Evolutionary conservation across 92 coral and sea anemone genomes (phyloP).

Genomic region (Plumapathes pennacea): DNA sequence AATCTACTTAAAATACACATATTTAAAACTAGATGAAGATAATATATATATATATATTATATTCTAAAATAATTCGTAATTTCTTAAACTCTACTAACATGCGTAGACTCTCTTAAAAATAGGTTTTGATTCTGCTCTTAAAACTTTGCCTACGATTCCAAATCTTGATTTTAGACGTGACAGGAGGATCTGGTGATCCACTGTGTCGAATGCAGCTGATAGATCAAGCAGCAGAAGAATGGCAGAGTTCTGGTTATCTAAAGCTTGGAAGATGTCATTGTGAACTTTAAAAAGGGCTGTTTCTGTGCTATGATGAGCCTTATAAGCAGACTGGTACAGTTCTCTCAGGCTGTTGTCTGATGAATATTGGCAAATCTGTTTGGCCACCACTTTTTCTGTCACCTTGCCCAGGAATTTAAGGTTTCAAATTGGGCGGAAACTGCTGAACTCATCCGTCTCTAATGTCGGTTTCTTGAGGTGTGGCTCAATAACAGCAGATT

Average conservation of each 20-base stretch:
- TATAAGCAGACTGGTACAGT: slow-evolving; percentile 18
- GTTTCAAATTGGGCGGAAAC: slow-evolving; percentile 20
- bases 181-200: too few relatives aligned
- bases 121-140: too few relatives aligned
- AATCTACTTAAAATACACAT: too few relatives aligned
- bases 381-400: slow-evolving; percentile 15
- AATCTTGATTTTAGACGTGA: too few relatives aligned
- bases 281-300: slow-evolving; percentile 25
- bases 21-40: too few relatives aligned
- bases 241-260: slow-evolving; percentile 5
- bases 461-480: slow-evolving; percentile 16
- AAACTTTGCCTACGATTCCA: too few relatives aligned
- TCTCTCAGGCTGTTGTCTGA: slow-evolving; percentile 6
- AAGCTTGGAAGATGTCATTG: slow-evolving; percentile 14
- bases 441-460: slow-evolving; percentile 22
- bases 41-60: too few relatives aligned
- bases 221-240: slow-evolving; percentile 13
- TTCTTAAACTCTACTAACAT: too few relatives aligned
- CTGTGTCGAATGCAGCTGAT: slow-evolving; percentile 15
- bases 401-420: slow-evolving; percentile 9
- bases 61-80: too few relatives aligned
- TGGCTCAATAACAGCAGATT: slow-evolving; percentile 21
- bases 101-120: too few relatives aligned
- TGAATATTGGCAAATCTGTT: slow-evolving; percentile 8
- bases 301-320: slow-evolving; percentile 21